These are phyloP conservation scores for Cheilosia vernalis DNA, from an alignment of 2,888 invertebrate species.

Conservation along the genomic window DNA sequence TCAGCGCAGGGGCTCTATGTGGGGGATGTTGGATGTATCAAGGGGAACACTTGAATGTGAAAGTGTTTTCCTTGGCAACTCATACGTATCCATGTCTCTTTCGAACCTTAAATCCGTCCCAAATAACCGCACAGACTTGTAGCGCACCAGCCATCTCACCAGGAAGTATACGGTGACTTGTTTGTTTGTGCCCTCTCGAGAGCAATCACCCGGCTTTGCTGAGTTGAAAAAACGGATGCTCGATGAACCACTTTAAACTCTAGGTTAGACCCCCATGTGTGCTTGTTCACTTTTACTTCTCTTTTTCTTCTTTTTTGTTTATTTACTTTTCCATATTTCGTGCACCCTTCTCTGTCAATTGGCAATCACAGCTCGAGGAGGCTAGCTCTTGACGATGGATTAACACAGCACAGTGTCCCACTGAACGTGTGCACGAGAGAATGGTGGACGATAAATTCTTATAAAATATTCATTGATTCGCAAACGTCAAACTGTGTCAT, in stretches of 20 bases:
- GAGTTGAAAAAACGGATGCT: constrained; percentile 29
- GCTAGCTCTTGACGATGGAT: constrained; percentile 31
- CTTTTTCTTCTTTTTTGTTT: constrained; percentile 1
- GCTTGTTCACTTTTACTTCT: constrained; percentile 56
- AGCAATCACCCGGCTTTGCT: constrained; percentile 23
- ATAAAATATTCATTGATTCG: constrained; percentile 77
- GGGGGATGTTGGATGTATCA: too few relatives aligned
- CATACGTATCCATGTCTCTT: too few relatives aligned
- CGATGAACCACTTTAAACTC: constrained; percentile 6
- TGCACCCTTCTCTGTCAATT: constrained; percentile 25
- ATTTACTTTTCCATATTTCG: neutral
- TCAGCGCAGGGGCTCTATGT: too few relatives aligned
- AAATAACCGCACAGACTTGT: too few relatives aligned
- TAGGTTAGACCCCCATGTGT: constrained; percentile 13
- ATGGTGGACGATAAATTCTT: constrained; percentile 45
- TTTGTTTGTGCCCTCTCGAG: constrained; percentile 20
- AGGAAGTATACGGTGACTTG: constrained; percentile 49
- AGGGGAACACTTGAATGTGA: too few relatives aligned
- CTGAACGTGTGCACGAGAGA: constrained; percentile 42
- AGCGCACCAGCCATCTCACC: constrained; percentile 4
- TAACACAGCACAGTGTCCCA: constrained; percentile 53
- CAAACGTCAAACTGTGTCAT: constrained; percentile 64
- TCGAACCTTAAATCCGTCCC: too few relatives aligned
- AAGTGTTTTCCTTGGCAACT: too few relatives aligned
- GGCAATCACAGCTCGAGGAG: constrained; percentile 43